Evolutionary conservation across 92 coral and sea anemone species (phyloP), one percentile per base, ranked within the genome.

Genomic region (Isaurus tuberculatus): DNA sequence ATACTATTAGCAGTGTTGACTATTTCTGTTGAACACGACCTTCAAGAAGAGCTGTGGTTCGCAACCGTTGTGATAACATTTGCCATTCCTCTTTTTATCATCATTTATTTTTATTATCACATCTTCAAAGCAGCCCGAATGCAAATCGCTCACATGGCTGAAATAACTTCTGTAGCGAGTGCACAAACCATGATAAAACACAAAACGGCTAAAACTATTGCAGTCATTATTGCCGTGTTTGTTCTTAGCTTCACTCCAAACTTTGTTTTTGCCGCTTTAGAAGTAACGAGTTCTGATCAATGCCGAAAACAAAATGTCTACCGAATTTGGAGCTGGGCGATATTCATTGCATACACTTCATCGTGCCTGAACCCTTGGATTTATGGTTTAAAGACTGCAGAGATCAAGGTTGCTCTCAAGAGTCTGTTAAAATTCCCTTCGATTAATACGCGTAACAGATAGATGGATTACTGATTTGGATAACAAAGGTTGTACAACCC

Each of bases 311-410:
- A 51, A 37, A 31, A 8, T 2, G 15, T 31, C 27, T 74, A 74
- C 22, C 65, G 65, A 17, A 17, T 30, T 48, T 74, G 80, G 80
- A 74, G 29, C 8, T 74, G 80, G 80, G 65, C 80, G 2, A 51
- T 51, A 22, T 34, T 74, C 4, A 0, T 74, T 9, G 80, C 65
- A 8, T 74, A 44, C n/a, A 51, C 42, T n/a, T 74, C 80, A 6
- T 74, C 80, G 0, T 55, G 66, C 33, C 25, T 55, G 9, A 74
- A 74, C n/a, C 80, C 80, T 16, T 74, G 80, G 80, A 53, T 74
- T 19, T 74, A 74, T 32, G 80, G 66, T 29, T 20, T 57, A 8
- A 74, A 34, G 34, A 74, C 65, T n/a, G 32, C 66, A 1, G 80
- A 74, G 30, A 51, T 74, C 40, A 31, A 66, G 32, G 7, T 11